Conservation (phyloP, 53 echinoderm and acorn worm species). For the Pentamera pediparva region DNA sequence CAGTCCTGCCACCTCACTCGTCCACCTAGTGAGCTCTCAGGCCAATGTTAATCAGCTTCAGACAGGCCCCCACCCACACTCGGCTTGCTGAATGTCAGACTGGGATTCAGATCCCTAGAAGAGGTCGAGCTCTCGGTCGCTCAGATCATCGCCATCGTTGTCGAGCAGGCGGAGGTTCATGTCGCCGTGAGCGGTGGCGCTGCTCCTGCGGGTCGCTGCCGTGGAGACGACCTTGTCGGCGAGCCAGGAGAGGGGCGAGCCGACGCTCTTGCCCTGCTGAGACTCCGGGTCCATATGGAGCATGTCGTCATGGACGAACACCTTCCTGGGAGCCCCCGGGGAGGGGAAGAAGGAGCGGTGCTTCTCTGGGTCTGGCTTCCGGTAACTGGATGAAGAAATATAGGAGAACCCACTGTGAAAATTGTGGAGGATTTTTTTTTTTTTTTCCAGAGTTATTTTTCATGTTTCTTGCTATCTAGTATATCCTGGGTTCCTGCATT, state of each 20-base stretch:
- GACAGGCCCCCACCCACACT: too few relatives aligned
- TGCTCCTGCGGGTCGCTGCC: too few relatives aligned
- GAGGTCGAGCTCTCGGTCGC: constrained; percentile 4
- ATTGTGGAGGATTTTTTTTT: too few relatives aligned
- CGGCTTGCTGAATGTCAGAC: too few relatives aligned
- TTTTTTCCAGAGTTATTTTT: too few relatives aligned
- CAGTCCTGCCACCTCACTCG: too few relatives aligned
- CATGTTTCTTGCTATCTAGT: too few relatives aligned
- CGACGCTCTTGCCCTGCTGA: not conserved
- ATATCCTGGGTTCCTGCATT: too few relatives aligned
- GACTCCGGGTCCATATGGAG: not conserved
- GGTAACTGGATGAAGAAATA: constrained; percentile 2
- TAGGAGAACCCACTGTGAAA: too few relatives aligned
- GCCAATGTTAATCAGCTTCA: too few relatives aligned
- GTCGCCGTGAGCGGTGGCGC: not conserved
- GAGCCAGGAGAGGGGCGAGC: constrained; percentile 4
- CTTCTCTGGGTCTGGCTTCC: not conserved
- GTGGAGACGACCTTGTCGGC: not conserved
- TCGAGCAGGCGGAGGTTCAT: not conserved
- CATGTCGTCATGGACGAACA: not conserved
- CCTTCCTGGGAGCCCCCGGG: not conserved
- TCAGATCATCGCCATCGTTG: not conserved
- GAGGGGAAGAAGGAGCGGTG: too few relatives aligned
- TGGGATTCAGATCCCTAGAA: not conserved
- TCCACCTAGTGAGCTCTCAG: too few relatives aligned